Conservation (phyloP, 2,888 invertebrate genomes). For the Rhagonycha fulva region DNA sequence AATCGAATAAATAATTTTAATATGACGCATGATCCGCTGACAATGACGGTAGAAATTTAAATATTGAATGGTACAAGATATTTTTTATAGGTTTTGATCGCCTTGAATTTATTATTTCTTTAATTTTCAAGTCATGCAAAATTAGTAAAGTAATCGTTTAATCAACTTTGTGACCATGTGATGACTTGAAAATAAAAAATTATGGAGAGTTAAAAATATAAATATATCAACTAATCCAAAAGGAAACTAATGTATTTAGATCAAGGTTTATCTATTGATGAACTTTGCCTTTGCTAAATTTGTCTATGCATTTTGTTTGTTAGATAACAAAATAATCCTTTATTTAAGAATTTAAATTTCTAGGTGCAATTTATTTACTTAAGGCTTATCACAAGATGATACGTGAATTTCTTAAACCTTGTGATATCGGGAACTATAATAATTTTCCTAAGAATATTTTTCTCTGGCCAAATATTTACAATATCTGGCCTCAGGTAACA, state of each 20-base stretch:
- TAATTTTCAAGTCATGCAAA: too few species aligned
- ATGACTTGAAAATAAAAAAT: not conserved
- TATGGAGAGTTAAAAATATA: not conserved
- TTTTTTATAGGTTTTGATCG: too few species aligned
- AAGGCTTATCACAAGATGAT: not conserved
- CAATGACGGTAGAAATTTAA: not conserved
- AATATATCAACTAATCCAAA: not conserved
- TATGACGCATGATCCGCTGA: not conserved
- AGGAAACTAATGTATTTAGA: not conserved
- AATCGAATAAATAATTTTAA: not conserved
- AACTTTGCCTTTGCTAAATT: not conserved
- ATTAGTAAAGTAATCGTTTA: too few species aligned
- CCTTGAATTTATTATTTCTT: too few species aligned
- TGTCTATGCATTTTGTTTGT: not conserved
- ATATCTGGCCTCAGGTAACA: too few species aligned
- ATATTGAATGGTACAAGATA: not conserved
- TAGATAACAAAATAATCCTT: not conserved
- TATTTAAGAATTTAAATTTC: not conserved
- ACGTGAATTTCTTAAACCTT: not conserved
- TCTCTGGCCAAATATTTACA: too few species aligned
- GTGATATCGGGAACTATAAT: not conserved
- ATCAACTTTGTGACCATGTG: too few species aligned
- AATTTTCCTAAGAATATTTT: not conserved
- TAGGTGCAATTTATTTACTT: not conserved
- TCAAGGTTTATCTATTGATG: not conserved